Base-by-base conservation (phyloP, 1,140 invertebrate species). In the Tribolium madens region DNA sequence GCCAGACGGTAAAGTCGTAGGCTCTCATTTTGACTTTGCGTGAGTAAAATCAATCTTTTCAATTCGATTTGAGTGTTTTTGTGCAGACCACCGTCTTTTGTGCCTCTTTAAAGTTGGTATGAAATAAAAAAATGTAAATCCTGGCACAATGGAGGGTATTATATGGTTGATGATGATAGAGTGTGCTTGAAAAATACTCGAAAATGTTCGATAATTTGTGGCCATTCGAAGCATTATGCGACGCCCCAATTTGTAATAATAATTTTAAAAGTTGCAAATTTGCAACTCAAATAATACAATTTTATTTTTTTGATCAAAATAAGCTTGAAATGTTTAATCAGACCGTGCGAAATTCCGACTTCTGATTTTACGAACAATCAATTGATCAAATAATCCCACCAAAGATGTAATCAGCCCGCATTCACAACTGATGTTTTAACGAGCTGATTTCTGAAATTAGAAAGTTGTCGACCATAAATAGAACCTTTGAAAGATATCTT, bases 11-110 rank as follows among this genome's bases (percentile, higher is more conserved):
- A 82, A 88, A 69, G 86, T 89, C 0, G 87, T 87, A 33, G 87
- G 87, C 17, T 92, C 90, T 0, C 87, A 88, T 60, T 87, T 90
- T 83, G 91, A 92, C 83, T 91, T 90, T 82, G 86, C 90, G 91
- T 92, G 85, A 90, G 90, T 89, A 50, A 26, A 26, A 26, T 26
- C 21, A 26, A 26, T 26, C 21, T 26, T 26, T 26, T 3, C 6
- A 26, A 31, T 9, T 74, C 6, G 7, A 17, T 57, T 57, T 57
- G 3, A 42, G 36, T 42, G 36, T 42, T 42, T 26, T 42, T 42
- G n/a, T 42, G 36, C n/a, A 42, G 9, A 42, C 9, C n/a, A 42
- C 36, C 36, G 21, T 26, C 21, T 26, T 26, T 26, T 26, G 21
- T 26, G 3, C 21, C 0, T 0, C 3, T 4, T 5, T 26, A 4